Evolutionary conservation across 2,888 invertebrate species (phyloP).

Genomic region (Penaeus monodon): DNA sequence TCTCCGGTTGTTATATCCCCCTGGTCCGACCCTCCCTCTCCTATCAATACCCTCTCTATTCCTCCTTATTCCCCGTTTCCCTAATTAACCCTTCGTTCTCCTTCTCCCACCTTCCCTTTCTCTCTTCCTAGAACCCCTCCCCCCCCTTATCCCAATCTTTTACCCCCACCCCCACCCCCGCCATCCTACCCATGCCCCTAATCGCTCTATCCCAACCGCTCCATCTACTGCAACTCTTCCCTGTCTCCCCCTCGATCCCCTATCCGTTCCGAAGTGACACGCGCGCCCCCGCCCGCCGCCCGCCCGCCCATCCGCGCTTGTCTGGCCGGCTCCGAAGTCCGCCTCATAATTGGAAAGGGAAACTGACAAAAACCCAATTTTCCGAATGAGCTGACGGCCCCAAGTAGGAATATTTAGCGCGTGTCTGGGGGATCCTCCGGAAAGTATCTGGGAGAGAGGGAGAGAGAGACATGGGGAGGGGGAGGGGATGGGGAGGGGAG

Average conservation of each 20-base stretch:
- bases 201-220: not conserved
- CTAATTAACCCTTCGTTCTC: not conserved
- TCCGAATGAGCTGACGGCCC: constrained; percentile 35
- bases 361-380: constrained; percentile 52
- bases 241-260: not conserved
- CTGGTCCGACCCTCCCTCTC: too few relatives aligned
- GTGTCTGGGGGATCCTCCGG: too few relatives aligned
- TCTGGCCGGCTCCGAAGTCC: constrained; percentile 18
- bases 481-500: not conserved
- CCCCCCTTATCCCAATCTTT: not conserved
- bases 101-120: not conserved
- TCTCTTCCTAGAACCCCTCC: not conserved
- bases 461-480: not conserved
- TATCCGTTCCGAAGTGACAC: not conserved
- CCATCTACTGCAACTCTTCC: not conserved
- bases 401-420: constrained; percentile 29
- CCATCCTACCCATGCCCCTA: not conserved
- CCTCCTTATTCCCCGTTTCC: too few relatives aligned
- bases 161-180: not conserved
- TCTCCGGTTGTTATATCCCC: too few relatives aligned
- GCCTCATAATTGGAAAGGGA: constrained; percentile 43
- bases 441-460: not conserved
- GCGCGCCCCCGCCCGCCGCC: not conserved
- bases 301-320: constrained; percentile 8
- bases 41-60: too few relatives aligned